These are phyloP conservation scores for Phalanger gymnotis DNA, from an alignment of 2,797 vertebrate genomes.

Conservation along the genomic window DNA sequence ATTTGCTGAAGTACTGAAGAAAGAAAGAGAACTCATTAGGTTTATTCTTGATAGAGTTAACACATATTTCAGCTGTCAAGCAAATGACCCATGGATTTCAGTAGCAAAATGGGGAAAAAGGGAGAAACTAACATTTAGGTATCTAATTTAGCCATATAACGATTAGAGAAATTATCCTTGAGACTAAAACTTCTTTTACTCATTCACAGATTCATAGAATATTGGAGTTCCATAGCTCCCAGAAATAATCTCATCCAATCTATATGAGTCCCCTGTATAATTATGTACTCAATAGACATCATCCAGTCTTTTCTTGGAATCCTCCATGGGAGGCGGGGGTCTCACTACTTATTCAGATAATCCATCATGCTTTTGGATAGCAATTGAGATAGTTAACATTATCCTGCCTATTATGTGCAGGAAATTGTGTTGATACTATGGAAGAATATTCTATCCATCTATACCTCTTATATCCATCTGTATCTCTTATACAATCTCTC, in stretches of 20 bases:
- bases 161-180: neutral
- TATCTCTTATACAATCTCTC: neutral
- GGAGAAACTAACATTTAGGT: slow-evolving; percentile 11
- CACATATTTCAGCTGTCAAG: neutral
- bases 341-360: neutral
- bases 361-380: neutral
- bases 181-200: neutral
- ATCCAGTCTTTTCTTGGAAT: neutral
- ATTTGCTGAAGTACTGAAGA: neutral
- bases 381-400: neutral
- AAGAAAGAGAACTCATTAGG: neutral
- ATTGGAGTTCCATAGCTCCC: neutral
- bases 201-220: neutral
- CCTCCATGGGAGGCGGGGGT: neutral
- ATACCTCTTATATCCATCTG: no score
- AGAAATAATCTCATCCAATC: neutral
- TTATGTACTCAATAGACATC: neutral
- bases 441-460: neutral
- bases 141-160: neutral
- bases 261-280: neutral
- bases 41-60: slow-evolving; percentile 7
- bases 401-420: neutral
- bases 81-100: neutral
- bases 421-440: neutral
- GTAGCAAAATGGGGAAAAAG: neutral